Evolutionary conservation across 2,888 invertebrate species (phyloP).

Genomic region (Vandiemenella viatica): DNA sequence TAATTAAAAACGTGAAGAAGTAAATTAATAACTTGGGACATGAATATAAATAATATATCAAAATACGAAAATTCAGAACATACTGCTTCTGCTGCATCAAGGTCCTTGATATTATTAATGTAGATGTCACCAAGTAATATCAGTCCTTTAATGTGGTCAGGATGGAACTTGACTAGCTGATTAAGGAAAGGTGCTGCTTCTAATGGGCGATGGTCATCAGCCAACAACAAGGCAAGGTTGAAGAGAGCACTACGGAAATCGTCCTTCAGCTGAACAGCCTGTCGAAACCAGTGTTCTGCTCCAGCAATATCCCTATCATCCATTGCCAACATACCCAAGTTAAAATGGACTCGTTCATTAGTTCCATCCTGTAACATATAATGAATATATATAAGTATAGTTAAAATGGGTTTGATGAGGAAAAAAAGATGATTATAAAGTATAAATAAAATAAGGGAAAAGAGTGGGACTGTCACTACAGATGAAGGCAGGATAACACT

Average conservation of each 20-base stretch:
- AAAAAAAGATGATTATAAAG: background rate
- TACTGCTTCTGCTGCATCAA: slow-evolving; percentile 86
- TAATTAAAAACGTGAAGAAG: no score
- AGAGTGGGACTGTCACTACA: no score
- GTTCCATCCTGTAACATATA: slow-evolving; percentile 41
- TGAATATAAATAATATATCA: no score
- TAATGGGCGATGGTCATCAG: slow-evolving; percentile 73
- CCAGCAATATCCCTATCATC: slow-evolving; percentile 78
- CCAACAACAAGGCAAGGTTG: slow-evolving; percentile 77
- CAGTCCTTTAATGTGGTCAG: slow-evolving; percentile 86
- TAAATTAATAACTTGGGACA: no score
- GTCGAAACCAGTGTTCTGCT: slow-evolving; percentile 80
- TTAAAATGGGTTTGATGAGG: background rate
- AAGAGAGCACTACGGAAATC: slow-evolving; percentile 89
- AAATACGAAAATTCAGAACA: slow-evolving; percentile 32
- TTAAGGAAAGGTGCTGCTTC: slow-evolving; percentile 87
- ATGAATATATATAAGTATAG: background rate
- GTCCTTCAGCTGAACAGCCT: slow-evolving; percentile 68
- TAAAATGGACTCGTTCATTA: slow-evolving; percentile 87
- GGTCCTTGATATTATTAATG: slow-evolving; percentile 85
- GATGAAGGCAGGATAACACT: no score
- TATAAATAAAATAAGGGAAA: no score
- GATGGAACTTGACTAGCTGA: slow-evolving; percentile 78
- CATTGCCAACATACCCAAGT: slow-evolving; percentile 93
- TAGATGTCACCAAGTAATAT: slow-evolving; percentile 90